Percentiles rank a stretch among this genome's conserved stretches.
Conservation (phyloP, 2,113 vertebrate genomes). For the Mirounga angustirostris region DNA sequence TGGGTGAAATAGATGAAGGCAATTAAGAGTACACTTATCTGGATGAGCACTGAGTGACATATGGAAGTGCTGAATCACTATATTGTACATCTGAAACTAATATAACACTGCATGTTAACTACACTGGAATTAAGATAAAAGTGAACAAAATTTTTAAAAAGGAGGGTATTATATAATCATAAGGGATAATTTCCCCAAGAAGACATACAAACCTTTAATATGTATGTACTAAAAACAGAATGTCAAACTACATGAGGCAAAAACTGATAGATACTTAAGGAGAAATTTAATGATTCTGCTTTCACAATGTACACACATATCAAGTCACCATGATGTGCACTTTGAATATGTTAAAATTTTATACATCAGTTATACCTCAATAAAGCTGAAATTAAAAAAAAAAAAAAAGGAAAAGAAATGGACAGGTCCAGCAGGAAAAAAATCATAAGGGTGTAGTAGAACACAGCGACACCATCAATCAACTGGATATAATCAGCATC, state of each 20-base stretch:
- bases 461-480: not conserved
- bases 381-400: not conserved
- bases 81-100: not conserved
- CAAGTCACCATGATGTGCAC: not conserved
- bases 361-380: too few relatives aligned
- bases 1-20: not conserved
- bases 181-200: not conserved
- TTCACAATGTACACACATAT: not conserved
- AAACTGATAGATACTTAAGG: not conserved
- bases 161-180: not conserved
- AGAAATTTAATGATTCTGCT: not conserved
- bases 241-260: not conserved
- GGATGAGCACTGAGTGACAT: not conserved
- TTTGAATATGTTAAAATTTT: not conserved
- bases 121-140: not conserved
- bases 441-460: not conserved
- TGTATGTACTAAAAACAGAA: not conserved
- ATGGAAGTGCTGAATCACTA: not conserved
- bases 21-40: not conserved
- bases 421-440: not conserved
- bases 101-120: not conserved
- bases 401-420: not conserved
- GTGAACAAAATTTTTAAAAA: not conserved
- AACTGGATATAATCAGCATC: not conserved
- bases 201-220: not conserved